Percentiles rank a stretch among this genome's conserved stretches.
Evolutionary conservation across 2,113 vertebrate species (phyloP).

Genomic region (Martes martes): DNA sequence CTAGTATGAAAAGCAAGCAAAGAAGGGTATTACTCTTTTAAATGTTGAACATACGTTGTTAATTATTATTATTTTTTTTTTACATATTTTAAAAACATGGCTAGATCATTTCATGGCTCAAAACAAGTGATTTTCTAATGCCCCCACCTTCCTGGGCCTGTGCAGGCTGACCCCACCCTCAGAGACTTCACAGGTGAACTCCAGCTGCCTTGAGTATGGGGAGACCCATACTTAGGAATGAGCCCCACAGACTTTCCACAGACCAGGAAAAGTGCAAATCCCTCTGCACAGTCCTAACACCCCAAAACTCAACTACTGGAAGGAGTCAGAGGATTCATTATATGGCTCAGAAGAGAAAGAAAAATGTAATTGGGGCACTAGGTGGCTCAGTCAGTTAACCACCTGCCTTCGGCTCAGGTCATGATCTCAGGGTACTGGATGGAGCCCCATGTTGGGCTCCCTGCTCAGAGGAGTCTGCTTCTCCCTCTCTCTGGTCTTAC

Average conservation of each 20-base stretch:
- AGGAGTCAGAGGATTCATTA: neutral
- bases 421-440: no score
- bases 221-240: neutral
- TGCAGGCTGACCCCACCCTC: neutral
- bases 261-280: neutral
- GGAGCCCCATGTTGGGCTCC: no score
- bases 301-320: neutral
- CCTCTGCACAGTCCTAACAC: neutral
- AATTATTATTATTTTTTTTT: no score
- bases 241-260: rapidly evolving
- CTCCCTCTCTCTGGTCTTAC: no score
- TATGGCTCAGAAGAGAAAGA: neutral
- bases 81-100: no score
- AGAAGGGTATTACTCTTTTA: no score
- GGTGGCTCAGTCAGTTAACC: no score
- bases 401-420: no score
- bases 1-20: no score
- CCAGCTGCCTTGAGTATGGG: rapidly evolving
- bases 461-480: no score
- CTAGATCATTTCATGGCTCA: neutral
- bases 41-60: no score
- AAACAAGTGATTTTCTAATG: neutral
- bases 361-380: neutral
- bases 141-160: rapidly evolving
- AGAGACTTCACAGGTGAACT: neutral